A percentile compares a stretch with the other conserved stretches of the same genome.
Conservation (phyloP, 2,113 vertebrate species). For the Elanus axillaris region DNA sequence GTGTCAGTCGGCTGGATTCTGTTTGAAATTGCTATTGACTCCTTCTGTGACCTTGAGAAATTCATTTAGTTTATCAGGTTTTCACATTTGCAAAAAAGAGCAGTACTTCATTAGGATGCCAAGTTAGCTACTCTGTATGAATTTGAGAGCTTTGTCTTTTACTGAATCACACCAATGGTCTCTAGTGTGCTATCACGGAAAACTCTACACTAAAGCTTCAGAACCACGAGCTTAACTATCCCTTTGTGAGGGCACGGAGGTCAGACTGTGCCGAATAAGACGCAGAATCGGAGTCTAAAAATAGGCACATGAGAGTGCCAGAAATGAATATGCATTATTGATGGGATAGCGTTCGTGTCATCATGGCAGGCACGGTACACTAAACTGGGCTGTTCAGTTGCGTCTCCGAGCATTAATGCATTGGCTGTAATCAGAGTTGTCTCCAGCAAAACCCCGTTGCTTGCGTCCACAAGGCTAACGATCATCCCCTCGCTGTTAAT, state of each 20-base stretch:
- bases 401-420: neutral
- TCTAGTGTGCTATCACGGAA: accelerated
- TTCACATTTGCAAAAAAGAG: neutral
- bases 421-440: neutral
- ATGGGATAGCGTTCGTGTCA: neutral
- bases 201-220: neutral
- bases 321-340: neutral
- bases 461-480: too few relatives aligned
- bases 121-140: neutral
- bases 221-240: too few relatives aligned
- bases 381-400: neutral
- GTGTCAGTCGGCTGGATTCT: neutral
- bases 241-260: neutral
- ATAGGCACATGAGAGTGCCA: neutral
- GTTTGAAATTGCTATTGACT: neutral
- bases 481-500: neutral
- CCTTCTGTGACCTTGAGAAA: neutral
- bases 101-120: neutral
- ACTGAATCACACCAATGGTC: neutral
- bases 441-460: neutral
- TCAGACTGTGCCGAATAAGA: neutral
- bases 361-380: accelerated
- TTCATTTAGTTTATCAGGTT: neutral
- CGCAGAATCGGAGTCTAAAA: neutral
- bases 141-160: neutral